phyloP scores from a whole-genome alignment of 1,140 invertebrate genomes.

The Bombyx mori region DNA sequence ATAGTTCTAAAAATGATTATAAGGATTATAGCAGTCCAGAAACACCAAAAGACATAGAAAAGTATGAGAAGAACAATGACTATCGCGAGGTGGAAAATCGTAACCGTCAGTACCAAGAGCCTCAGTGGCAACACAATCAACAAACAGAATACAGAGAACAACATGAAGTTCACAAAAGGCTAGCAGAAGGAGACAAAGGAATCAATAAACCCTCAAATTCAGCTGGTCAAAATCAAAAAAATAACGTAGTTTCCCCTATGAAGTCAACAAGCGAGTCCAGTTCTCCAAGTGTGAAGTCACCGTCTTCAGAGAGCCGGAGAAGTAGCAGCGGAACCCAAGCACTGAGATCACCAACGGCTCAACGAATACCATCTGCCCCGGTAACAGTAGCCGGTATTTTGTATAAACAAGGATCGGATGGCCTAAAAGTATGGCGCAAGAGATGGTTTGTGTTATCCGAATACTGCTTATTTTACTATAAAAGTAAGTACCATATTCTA shows the following conservation, averaged over 20 bases:
- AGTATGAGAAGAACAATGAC: conserved; percentile 52
- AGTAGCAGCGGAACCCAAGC: conserved; percentile 75
- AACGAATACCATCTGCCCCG: conserved; percentile 82
- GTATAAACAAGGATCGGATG: conserved; percentile 92
- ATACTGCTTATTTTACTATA: conserved; percentile 96
- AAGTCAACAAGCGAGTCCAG: conserved; percentile 60
- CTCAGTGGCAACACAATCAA: conserved; percentile 52
- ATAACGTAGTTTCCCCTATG: conserved; percentile 50
- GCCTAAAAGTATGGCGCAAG: conserved; percentile 94
- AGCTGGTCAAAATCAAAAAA: conserved; percentile 38
- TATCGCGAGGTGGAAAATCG: conserved; percentile 47
- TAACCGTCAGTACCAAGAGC: conserved; percentile 46
- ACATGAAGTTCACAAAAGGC: conserved; percentile 32
- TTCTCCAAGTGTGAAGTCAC: conserved; percentile 64
- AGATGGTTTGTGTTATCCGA: conserved; percentile 95
- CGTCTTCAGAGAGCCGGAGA: conserved; percentile 74
- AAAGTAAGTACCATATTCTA: conserved; percentile 76
- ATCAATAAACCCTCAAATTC: conserved; percentile 45
- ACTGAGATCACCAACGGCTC: conserved; percentile 82
- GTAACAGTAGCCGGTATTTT: conserved; percentile 92
- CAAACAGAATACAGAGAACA: conserved; percentile 39
- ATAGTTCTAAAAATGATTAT: conserved; percentile 62
- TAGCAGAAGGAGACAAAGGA: conserved; percentile 36
- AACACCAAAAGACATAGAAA: conserved; percentile 48
- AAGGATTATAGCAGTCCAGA: conserved; percentile 52